Percentiles rank a stretch among this genome's conserved stretches.
These are phyloP conservation scores for Phyllotreta striolata DNA, from an alignment of 2,888 invertebrate species.

Conservation along the genomic window DNA sequence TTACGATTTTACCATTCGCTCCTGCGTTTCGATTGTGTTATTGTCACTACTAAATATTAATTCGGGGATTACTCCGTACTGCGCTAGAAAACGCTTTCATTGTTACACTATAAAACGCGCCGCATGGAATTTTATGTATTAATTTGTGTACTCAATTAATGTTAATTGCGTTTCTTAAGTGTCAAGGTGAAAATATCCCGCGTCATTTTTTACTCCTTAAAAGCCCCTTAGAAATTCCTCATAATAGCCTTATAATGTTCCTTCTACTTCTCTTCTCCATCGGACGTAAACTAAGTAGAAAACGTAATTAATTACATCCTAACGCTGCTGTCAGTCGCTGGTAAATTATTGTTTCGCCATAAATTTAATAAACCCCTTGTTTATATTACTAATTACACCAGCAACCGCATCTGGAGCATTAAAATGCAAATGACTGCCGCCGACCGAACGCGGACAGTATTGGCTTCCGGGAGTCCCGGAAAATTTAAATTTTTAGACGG, in stretches of 20 bases:
- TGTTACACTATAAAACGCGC: too few relatives aligned
- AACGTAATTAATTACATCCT: constrained; percentile 29
- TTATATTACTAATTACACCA: constrained; percentile 37
- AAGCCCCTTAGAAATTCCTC: constrained; percentile 6
- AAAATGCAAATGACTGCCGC: constrained; percentile 34
- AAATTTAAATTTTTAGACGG: constrained; percentile 1
- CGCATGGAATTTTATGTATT: too few relatives aligned
- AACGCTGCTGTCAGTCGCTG: constrained; percentile 23
- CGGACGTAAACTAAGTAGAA: constrained; percentile 17
- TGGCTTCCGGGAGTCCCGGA: constrained; percentile 13
- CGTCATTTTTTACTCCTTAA: neutral
- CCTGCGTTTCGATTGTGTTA: neutral
- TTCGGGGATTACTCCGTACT: too few relatives aligned
- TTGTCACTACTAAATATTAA: neutral
- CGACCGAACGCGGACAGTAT: constrained; percentile 4
- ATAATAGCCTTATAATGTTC: constrained; percentile 5
- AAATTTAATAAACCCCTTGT: constrained; percentile 39
- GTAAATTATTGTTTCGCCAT: constrained; percentile 31
- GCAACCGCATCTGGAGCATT: constrained; percentile 30
- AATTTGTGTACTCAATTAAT: too few relatives aligned
- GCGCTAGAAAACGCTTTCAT: too few relatives aligned
- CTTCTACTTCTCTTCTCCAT: neutral
- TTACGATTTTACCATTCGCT: neutral
- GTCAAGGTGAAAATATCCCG: neutral
- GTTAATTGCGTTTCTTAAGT: too few relatives aligned